Percentiles rank a stretch among this genome's conserved stretches.
These are phyloP conservation scores for Cecidostiba fungosa DNA, from an alignment of 2,888 invertebrate species.

Conservation along the genomic window DNA sequence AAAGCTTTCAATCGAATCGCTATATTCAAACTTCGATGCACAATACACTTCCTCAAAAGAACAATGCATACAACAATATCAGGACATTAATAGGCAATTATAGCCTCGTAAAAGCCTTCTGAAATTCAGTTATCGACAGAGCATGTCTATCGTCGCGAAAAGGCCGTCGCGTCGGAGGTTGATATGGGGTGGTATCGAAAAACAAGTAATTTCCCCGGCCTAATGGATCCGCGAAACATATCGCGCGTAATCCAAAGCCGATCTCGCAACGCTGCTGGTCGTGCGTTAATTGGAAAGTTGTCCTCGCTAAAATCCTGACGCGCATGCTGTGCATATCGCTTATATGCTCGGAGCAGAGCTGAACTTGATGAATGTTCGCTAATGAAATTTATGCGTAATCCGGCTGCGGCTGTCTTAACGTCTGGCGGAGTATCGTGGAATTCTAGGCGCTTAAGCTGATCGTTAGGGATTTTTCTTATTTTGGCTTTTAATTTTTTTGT, in stretches of 20 bases:
- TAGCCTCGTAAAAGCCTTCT: background rate
- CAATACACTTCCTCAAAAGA: background rate
- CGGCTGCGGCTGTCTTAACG: background rate
- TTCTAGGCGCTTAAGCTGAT: background rate
- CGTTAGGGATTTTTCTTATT: no score
- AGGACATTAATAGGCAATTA: background rate
- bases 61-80: background rate
- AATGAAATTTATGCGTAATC: slow-evolving; percentile 63
- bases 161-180: background rate
- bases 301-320: slow-evolving; percentile 20
- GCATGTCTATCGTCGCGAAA: background rate
- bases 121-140: background rate
- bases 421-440: background rate
- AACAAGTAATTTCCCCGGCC: slow-evolving; percentile 4
- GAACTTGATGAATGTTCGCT: slow-evolving; percentile 57
- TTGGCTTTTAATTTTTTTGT: no score
- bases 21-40: no score
- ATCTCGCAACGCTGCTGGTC: slow-evolving; percentile 1
- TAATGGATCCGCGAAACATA: slow-evolving; percentile 53
- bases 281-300: slow-evolving; percentile 57
- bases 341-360: background rate
- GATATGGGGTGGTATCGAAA: background rate
- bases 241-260: slow-evolving; percentile 49
- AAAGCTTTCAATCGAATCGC: no score
- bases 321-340: background rate